phyloP scores from a whole-genome alignment of 2,888 invertebrate genomes.

The Emmelina monodactyla region DNA sequence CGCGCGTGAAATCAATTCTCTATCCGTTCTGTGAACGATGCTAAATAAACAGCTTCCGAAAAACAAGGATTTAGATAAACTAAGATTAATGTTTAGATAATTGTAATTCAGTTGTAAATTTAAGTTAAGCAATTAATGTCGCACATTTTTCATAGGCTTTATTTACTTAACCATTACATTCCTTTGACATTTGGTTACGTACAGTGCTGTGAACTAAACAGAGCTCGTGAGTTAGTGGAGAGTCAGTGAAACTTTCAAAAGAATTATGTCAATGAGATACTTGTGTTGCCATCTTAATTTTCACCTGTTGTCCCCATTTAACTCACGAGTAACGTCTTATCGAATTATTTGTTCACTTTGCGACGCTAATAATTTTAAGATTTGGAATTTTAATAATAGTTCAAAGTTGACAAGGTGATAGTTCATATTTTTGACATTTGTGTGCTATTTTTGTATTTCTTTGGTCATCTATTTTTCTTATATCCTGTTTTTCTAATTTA shows the following conservation, averaged over 20 bases:
- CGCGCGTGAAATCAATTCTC: conserved; percentile 52
- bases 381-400: conserved; percentile 52
- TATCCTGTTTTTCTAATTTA: conserved; percentile 56
- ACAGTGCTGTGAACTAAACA: conserved; percentile 34
- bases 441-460: conserved; percentile 55
- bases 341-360: neutral
- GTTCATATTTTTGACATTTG: conserved; percentile 53
- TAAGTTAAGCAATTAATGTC: conserved; percentile 62
- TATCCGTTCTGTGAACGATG: conserved; percentile 64
- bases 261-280: too few species aligned
- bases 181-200: conserved; percentile 58
- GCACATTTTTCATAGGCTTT: conserved; percentile 64
- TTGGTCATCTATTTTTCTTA: conserved; percentile 47
- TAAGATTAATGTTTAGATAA: conserved; percentile 59
- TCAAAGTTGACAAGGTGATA: conserved; percentile 62
- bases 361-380: conserved; percentile 36
- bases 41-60: conserved; percentile 53
- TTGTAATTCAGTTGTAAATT: conserved; percentile 61
- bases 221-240: conserved; percentile 14
- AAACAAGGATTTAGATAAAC: conserved; percentile 55
- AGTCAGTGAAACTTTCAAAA: neutral
- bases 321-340: neutral
- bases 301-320: too few species aligned
- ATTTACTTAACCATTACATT: conserved; percentile 64
- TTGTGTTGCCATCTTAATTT: too few species aligned